Evolutionary conservation across 2,888 invertebrate species (phyloP).

Genomic region (Pyralis farinalis): DNA sequence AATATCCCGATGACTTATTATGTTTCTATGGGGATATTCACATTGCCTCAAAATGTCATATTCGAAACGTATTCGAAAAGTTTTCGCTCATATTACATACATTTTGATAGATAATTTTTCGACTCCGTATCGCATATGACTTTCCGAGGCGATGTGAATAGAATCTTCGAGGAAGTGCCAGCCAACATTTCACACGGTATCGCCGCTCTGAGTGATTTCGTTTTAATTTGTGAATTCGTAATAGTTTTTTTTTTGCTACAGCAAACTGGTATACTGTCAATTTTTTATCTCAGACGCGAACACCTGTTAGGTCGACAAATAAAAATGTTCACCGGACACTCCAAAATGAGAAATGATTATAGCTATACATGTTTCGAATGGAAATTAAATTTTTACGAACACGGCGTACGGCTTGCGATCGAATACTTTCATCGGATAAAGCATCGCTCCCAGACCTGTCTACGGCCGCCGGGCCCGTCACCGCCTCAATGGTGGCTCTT

Average conservation of each 20-base stretch:
- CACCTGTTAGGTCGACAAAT: conserved; percentile 19
- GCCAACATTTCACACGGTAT: background rate
- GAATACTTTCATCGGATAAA: conserved; percentile 22
- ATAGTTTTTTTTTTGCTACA: background rate
- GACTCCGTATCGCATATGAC: no score
- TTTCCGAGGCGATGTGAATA: no score
- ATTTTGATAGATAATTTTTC: no score
- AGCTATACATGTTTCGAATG: conserved; percentile 16
- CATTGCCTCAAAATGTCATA: no score
- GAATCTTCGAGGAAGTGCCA: no score
- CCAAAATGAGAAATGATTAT: conserved; percentile 22
- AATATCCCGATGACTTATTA: no score
- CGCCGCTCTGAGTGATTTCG: background rate
- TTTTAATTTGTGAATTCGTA: background rate
- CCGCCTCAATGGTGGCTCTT: conserved; percentile 47
- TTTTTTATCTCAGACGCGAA: conserved; percentile 12
- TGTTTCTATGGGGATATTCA: no score
- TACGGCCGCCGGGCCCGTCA: conserved; percentile 28
- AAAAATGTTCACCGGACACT: conserved; percentile 14
- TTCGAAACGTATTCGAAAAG: no score
- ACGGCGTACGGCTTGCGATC: conserved; percentile 19
- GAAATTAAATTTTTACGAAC: conserved; percentile 20
- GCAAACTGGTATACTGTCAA: background rate
- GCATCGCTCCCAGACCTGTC: conserved; percentile 32
- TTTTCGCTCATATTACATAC: no score